Base-by-base conservation (phyloP, 2,797 vertebrate genomes). In the Cirrhinus mrigala region DNA sequence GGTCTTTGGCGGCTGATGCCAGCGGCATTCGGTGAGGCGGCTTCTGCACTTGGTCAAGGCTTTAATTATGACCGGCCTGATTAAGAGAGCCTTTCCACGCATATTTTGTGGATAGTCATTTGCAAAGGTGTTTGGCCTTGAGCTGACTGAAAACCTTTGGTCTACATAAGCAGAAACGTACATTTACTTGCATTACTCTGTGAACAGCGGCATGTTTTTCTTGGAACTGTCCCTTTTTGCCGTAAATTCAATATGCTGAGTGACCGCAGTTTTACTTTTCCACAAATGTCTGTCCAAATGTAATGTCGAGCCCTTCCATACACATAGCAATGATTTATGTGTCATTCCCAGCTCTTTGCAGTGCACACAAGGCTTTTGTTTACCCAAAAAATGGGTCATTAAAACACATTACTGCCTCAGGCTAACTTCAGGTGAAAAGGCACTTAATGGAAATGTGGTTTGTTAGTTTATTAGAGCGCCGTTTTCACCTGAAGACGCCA, bases 31-130 rank as follows among this genome's bases (percentile, higher is more conserved):
- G 58, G 33, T 48, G 24, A 24, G 27, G n/a, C 22, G 46, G 24
- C 33, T 69, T 71, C 70, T 77, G 68, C n/a, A 14, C 82, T 24
- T 14, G 8, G 12, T 29, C 5, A 56, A 54, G n/a, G 29, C 22
- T 85, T 52, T 64, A 83, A 77, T 73, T 77, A 75, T 58, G 29
- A 50, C 52, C 18, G 20, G 58, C 11, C 52, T 56, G 68, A 83
- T 75, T 68, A 22, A 58, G 68, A 85, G 66, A 29, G 20, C 15
- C 64, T 50, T 56, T 73, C 52, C 29, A 33, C 11, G 27, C 22
- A 33, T 29, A 48, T n/a, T 50, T 62, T n/a, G 20, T 16, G 14
- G 48, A 29, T 2, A 29, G 16, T 15, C 37, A 16, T 7, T 54
- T n/a, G 8, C 37, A 18, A 44, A 44, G n/a, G 6, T 48, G 14